Conservation (phyloP, 2,113 vertebrate genomes). For the Pantherophis guttatus region DNA sequence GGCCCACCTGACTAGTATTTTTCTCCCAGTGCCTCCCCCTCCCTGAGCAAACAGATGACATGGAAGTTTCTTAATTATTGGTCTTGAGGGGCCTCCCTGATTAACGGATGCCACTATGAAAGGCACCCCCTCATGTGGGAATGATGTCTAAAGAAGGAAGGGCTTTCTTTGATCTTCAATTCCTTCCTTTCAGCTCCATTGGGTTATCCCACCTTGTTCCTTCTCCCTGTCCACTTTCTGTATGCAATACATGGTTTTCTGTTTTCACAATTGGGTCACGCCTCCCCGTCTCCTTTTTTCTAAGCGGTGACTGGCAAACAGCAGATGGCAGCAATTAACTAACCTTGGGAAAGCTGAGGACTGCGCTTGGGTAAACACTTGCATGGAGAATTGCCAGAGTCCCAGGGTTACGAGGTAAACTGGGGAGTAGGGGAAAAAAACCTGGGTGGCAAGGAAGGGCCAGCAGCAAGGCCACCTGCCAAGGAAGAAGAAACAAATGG, state of each 20-base stretch:
- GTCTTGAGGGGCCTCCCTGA: not conserved
- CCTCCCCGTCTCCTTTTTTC: not conserved
- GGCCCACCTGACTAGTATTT: not conserved
- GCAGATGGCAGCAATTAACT: not conserved
- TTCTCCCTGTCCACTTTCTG: not conserved
- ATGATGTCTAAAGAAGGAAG: not conserved
- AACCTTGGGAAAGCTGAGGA: not conserved
- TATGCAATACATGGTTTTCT: not conserved
- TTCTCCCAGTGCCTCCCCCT: not conserved
- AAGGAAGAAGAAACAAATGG: not conserved
- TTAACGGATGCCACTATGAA: not conserved
- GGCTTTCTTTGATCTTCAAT: not conserved
- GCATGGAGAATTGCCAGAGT: not conserved
- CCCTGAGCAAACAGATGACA: not conserved
- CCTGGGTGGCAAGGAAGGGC: not conserved
- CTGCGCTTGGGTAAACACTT: not conserved
- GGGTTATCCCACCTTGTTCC: not conserved
- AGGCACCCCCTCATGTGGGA: not conserved
- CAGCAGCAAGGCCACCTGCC: not conserved
- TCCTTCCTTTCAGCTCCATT: not conserved
- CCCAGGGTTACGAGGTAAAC: not conserved
- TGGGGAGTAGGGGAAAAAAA: not conserved
- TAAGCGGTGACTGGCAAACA: not conserved
- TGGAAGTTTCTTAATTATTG: not conserved
- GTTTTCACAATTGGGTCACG: not conserved